phyloP scores from a whole-genome alignment of 2,888 invertebrate species.

The Orchesellides sinensis region DNA sequence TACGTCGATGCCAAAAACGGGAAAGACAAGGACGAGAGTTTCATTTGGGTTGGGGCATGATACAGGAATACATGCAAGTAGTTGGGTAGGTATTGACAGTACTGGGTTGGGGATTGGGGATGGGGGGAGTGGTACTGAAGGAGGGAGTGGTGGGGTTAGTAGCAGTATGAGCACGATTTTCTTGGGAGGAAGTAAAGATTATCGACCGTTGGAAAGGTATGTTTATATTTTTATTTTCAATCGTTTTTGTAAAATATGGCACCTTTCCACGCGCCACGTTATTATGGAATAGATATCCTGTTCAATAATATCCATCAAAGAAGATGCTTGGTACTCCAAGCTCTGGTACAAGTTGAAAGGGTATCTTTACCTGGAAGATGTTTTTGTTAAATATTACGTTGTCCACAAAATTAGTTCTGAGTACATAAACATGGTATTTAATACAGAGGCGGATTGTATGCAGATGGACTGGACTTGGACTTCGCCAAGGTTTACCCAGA shows the following conservation, averaged over 20 bases:
- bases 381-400: too few species aligned
- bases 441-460: constrained; percentile 65
- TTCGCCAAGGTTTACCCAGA: constrained; percentile 65
- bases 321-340: neutral
- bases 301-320: too few species aligned
- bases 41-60: constrained; percentile 56
- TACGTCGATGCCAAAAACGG: neutral
- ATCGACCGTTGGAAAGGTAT: constrained; percentile 54
- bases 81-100: constrained; percentile 61
- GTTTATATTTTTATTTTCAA: neutral
- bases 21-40: constrained; percentile 28
- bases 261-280: too few species aligned
- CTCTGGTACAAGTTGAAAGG: neutral
- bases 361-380: neutral
- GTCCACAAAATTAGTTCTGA: too few species aligned
- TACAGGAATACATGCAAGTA: constrained; percentile 40
- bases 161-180: constrained; percentile 19
- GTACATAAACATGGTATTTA: neutral
- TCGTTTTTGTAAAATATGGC: too few species aligned
- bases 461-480: constrained; percentile 67
- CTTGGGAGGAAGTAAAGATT: constrained; percentile 34
- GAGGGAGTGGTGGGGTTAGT: neutral
- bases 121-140: neutral
- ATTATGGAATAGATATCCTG: too few species aligned
- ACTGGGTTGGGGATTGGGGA: constrained; percentile 4